phyloP scores from a whole-genome alignment of 2,113 vertebrate species.

The Uropsilus gracilis region DNA sequence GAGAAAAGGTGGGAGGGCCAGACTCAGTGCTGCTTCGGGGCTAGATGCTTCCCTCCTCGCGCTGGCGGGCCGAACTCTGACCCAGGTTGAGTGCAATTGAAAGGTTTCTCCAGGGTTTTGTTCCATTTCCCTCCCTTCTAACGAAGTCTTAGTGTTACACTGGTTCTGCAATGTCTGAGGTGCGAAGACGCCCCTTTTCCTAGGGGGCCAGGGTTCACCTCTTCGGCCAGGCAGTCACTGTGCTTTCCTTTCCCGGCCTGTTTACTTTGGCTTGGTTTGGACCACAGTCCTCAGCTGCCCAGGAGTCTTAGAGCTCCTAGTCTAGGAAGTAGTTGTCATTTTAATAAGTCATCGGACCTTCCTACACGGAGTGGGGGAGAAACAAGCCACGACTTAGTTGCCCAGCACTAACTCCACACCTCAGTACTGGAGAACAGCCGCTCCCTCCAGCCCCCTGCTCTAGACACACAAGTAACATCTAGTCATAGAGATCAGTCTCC shows the following conservation, averaged over 20 bases:
- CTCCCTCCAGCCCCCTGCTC: slow-evolving; percentile 70
- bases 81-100: slow-evolving; percentile 84
- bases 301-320: slow-evolving; percentile 40
- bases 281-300: slow-evolving; percentile 13
- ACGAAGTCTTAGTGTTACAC: slow-evolving; percentile 85
- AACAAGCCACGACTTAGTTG: slow-evolving; percentile 57
- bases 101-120: slow-evolving; percentile 68
- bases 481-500: slow-evolving; percentile 82
- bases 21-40: slow-evolving; percentile 79
- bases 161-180: slow-evolving; percentile 82
- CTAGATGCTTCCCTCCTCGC: slow-evolving; percentile 77
- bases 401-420: slow-evolving; percentile 79
- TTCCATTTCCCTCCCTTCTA: slow-evolving; percentile 31
- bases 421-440: slow-evolving; percentile 65
- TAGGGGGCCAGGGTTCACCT: slow-evolving; percentile 57
- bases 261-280: slow-evolving; percentile 53
- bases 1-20: slow-evolving; percentile 13
- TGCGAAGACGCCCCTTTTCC: slow-evolving; percentile 70
- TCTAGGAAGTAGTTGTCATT: slow-evolving; percentile 67
- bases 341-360: slow-evolving; percentile 77
- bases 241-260: slow-evolving; percentile 37
- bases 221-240: slow-evolving; percentile 59
- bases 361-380: slow-evolving; percentile 75
- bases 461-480: slow-evolving; percentile 82
- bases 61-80: slow-evolving; percentile 71